These are phyloP conservation scores for Panulirus ornatus DNA, from an alignment of 1,140 invertebrate species.

Conservation along the genomic window DNA sequence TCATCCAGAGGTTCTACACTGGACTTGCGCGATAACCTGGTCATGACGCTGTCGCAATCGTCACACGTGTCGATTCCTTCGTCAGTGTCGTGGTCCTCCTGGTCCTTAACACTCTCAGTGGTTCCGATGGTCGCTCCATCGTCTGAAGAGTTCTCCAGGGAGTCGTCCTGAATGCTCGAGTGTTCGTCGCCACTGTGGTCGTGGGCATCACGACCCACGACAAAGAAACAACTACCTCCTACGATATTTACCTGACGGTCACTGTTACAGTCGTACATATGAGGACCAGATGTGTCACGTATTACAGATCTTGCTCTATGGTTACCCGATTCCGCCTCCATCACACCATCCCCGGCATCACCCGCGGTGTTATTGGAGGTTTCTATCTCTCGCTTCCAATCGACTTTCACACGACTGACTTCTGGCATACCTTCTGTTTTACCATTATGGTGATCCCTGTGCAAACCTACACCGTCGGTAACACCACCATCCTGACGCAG, in stretches of 20 bases:
- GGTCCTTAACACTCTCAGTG: not conserved
- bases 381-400: not conserved
- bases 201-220: not conserved
- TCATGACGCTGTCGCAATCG: constrained; percentile 50
- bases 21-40: constrained; percentile 19
- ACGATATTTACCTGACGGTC: not conserved
- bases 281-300: no score
- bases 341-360: not conserved
- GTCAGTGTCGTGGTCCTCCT: constrained; percentile 48
- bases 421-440: no score
- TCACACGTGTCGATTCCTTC: constrained; percentile 55
- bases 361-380: not conserved
- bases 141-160: not conserved
- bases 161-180: not conserved
- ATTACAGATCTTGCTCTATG: no score
- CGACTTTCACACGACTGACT: no score
- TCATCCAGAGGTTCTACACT: constrained; percentile 20
- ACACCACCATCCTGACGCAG: not conserved
- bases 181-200: not conserved
- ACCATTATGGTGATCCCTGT: not conserved
- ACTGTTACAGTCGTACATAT: not conserved
- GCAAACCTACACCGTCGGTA: not conserved
- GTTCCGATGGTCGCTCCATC: not conserved
- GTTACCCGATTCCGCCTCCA: not conserved
- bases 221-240: not conserved